Evolutionary conservation across 2,113 vertebrate species (phyloP).

Genomic region (Dipodomys stephensi): DNA sequence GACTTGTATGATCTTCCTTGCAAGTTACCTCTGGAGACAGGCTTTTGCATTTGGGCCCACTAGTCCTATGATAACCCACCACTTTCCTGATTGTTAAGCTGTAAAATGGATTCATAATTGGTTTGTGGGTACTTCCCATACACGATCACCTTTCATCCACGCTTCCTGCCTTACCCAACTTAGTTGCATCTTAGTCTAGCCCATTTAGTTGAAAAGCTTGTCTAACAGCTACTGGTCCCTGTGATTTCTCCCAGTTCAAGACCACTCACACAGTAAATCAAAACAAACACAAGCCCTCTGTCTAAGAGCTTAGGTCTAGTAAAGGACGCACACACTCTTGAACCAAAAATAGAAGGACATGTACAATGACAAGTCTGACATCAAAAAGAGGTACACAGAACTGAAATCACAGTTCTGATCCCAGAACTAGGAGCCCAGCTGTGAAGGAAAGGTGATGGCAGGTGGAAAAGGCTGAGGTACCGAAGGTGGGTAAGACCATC

Average conservation of each 20-base stretch:
- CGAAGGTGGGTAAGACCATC: neutral
- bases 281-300: neutral
- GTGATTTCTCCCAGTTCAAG: neutral
- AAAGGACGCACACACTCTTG: neutral
- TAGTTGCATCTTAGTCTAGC: neutral
- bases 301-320: neutral
- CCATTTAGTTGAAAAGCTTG: neutral
- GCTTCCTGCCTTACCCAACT: neutral
- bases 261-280: neutral
- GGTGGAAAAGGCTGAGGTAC: neutral
- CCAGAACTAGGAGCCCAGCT: neutral
- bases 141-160: neutral
- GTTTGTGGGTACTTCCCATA: neutral
- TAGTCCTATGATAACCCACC: neutral
- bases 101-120: neutral
- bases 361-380: neutral
- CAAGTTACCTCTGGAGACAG: neutral
- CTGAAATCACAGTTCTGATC: neutral
- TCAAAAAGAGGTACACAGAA: neutral
- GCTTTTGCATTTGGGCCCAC: neutral
- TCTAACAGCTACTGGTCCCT: neutral
- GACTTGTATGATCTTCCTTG: neutral
- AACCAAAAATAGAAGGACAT: neutral
- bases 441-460: neutral
- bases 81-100: neutral